phyloP scores from a whole-genome alignment of 2,888 invertebrate genomes.

The Iselma pallidipennis region DNA sequence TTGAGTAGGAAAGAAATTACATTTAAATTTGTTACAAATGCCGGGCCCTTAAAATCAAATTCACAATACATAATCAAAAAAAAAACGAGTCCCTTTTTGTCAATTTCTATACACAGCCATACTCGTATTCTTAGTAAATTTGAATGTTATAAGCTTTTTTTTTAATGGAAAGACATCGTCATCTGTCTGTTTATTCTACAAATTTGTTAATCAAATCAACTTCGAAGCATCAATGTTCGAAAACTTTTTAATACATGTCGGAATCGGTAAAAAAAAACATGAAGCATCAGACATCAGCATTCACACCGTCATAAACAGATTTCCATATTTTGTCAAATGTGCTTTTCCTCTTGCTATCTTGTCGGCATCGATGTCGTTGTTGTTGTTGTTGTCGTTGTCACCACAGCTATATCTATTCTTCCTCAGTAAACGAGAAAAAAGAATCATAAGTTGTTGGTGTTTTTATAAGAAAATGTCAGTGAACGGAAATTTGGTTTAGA shows the following conservation, averaged over 20 bases:
- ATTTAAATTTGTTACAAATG: no score
- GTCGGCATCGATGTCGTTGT: background rate
- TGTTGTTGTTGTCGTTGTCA: background rate
- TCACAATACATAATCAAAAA: no score
- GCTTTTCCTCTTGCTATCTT: background rate
- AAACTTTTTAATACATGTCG: background rate
- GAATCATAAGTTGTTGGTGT: background rate
- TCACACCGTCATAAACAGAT: background rate
- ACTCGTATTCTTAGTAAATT: no score
- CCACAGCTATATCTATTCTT: background rate
- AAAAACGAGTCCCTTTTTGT: no score
- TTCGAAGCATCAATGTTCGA: background rate
- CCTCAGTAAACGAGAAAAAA: background rate
- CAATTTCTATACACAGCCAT: no score
- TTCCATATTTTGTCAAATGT: conserved; percentile 1
- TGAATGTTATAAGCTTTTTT: no score
- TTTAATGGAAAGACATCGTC: background rate
- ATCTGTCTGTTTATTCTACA: background rate
- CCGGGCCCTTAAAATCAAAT: no score
- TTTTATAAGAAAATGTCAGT: background rate
- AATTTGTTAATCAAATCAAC: background rate
- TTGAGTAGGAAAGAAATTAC: no score
- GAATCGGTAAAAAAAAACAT: background rate
- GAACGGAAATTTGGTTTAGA: no score
- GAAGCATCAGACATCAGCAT: background rate